These are phyloP conservation scores for Nemotelus nigrinus DNA, from an alignment of 2,888 invertebrate species.

Conservation along the genomic window DNA sequence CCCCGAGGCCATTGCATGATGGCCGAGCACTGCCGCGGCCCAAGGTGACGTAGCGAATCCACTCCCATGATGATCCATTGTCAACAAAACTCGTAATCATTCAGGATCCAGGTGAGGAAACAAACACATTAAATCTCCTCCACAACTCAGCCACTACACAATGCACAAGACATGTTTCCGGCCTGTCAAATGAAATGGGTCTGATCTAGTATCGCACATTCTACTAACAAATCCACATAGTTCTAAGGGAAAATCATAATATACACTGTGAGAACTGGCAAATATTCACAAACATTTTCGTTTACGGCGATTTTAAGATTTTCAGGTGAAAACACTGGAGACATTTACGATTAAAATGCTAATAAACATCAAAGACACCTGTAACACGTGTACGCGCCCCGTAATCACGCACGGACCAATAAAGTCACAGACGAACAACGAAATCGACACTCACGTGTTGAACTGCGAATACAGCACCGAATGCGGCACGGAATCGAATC, in stretches of 20 bases:
- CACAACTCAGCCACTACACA: not conserved
- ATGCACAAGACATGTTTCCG: not conserved
- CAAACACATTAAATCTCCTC: not conserved
- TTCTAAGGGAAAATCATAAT: no score
- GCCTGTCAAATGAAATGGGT: not conserved
- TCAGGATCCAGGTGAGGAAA: not conserved
- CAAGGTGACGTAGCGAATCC: slow-evolving; percentile 81
- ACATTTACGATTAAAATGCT: not conserved
- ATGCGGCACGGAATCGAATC: not conserved
- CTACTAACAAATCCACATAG: no score
- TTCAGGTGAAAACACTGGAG: not conserved
- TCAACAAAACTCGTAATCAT: slow-evolving; percentile 31
- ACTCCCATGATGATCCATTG: slow-evolving; percentile 81
- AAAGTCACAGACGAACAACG: slow-evolving; percentile 10
- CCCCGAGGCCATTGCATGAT: slow-evolving; percentile 64
- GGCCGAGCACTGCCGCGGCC: slow-evolving; percentile 80
- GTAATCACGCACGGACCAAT: slow-evolving; percentile 25
- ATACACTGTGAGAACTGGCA: no score
- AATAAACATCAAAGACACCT: not conserved
- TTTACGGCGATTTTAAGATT: no score
- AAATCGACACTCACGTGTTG: slow-evolving; percentile 11
- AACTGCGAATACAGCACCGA: not conserved
- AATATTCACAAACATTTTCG: no score
- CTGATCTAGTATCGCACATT: not conserved
- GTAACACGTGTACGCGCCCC: not conserved